Evolutionary conservation across 2,797 vertebrate genomes (phyloP), one percentile per base, ranked within the genome.

Genomic region (Syngnathus rostellatus): DNA sequence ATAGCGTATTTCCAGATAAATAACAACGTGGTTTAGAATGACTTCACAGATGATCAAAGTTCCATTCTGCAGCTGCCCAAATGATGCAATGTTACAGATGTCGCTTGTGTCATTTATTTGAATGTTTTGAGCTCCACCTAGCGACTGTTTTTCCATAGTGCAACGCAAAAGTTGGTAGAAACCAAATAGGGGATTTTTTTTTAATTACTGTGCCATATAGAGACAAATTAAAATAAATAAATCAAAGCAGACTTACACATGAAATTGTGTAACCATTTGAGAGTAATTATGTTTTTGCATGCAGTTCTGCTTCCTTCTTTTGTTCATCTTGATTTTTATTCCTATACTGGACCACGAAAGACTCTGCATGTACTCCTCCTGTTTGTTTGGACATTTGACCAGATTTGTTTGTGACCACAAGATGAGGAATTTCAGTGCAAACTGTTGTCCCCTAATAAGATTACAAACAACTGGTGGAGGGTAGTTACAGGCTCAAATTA

Each of bases 91-190:
- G 16, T 41, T 61, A 61, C 39, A 61, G 9, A 16, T 46, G 40
- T 3, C 1, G 16, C 17, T 31, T 31, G 6, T 41, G 21, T 55
- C 4, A 38, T 46, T 51, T 51, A 81, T 75, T 41, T 57, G 16
- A 62, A 70, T 77, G 66, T 16, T 60, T 77, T 71, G 72, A 8
- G 11, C 69, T 2, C 88, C 89, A 87, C 79, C 89, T 89, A 83
- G 83, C 82, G 89, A 81, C 63, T n/a, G 5, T 45, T 16, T 23
- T 12, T 14, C 16, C 23, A 66, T 41, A 74, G 25, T 70, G 64
- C 79, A 76, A 41, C 12, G 21, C 7, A 53, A 6, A 0, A 1
- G 6, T 7, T 54, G 19, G 4, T 40, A 40, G n/a, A 60, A 60
- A 40, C 3, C 9, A 60, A 60, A 60, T 37, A 21, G 1, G 55